Conservation (phyloP, 2,797 vertebrate genomes). For the Syngnathus acus region DNA sequence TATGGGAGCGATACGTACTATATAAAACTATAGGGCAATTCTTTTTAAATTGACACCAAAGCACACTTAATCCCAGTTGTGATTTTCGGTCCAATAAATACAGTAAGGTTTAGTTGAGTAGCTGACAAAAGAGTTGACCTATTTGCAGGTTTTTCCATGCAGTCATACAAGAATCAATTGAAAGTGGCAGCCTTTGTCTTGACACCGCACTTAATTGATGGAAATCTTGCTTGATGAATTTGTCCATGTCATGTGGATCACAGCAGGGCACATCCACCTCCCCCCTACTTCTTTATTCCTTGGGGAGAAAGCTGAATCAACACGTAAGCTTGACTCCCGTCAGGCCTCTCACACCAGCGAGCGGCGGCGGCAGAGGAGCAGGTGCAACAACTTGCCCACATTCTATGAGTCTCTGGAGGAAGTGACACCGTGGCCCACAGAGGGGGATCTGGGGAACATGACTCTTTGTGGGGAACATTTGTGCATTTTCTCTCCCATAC, state of each 20-base stretch:
- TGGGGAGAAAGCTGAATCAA: constrained; percentile 69
- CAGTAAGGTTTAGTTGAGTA: too few relatives aligned
- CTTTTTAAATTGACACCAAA: too few relatives aligned
- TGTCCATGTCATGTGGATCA: constrained; percentile 26
- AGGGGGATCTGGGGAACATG: constrained; percentile 15
- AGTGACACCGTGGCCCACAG: constrained; percentile 49
- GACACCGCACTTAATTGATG: not conserved
- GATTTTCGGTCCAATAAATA: too few relatives aligned
- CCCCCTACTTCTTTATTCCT: constrained; percentile 34
- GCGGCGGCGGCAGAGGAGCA: constrained; percentile 40
- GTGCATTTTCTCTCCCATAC: constrained; percentile 23
- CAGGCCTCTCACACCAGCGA: constrained; percentile 37
- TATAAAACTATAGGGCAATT: too few relatives aligned
- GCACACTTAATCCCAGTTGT: too few relatives aligned
- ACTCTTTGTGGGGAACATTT: constrained; percentile 24
- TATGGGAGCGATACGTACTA: too few relatives aligned
- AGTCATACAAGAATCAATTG: too few relatives aligned
- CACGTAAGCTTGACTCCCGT: constrained; percentile 53
- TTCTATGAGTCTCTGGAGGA: constrained; percentile 58
- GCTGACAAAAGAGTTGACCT: too few relatives aligned
- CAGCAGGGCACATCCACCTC: constrained; percentile 22
- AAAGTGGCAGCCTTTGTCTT: not conserved
- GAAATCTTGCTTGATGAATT: constrained; percentile 8
- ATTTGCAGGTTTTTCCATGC: too few relatives aligned
- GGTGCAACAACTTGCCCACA: constrained; percentile 62